phyloP scores from a whole-genome alignment of 2,113 vertebrate genomes.

The Ursus arctos region DNA sequence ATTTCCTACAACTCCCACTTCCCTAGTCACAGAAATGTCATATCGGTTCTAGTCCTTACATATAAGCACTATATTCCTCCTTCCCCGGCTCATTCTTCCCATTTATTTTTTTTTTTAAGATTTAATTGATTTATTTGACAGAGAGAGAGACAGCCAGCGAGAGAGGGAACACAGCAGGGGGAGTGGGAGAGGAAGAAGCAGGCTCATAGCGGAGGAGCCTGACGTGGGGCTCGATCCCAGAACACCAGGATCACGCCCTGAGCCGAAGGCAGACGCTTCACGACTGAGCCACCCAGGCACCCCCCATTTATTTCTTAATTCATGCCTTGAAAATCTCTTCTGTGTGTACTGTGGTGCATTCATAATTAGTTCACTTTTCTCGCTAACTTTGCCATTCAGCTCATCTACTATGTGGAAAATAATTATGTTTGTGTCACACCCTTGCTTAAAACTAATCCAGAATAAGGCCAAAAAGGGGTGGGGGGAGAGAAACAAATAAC shows the following conservation, averaged over 20 bases:
- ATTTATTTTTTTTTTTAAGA: neutral
- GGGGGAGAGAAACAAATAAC: neutral
- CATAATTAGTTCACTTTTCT: neutral
- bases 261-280: neutral
- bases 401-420: neutral
- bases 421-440: neutral
- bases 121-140: neutral
- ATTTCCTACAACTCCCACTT: neutral
- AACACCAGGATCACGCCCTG: neutral
- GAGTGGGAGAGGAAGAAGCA: too few species aligned
- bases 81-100: neutral
- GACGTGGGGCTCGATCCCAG: neutral
- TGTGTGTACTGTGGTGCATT: neutral
- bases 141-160: neutral
- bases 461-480: neutral
- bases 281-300: neutral
- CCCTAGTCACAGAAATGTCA: neutral
- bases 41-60: neutral
- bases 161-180: too few species aligned
- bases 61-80: neutral
- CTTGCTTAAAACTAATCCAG: neutral
- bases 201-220: neutral
- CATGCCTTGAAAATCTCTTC: neutral
- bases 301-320: neutral
- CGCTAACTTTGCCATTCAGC: neutral